A percentile compares a stretch with the other conserved stretches of the same genome.
These are phyloP conservation scores for Lepidothrix coronata DNA, from an alignment of 2,113 vertebrate species.

Conservation along the genomic window DNA sequence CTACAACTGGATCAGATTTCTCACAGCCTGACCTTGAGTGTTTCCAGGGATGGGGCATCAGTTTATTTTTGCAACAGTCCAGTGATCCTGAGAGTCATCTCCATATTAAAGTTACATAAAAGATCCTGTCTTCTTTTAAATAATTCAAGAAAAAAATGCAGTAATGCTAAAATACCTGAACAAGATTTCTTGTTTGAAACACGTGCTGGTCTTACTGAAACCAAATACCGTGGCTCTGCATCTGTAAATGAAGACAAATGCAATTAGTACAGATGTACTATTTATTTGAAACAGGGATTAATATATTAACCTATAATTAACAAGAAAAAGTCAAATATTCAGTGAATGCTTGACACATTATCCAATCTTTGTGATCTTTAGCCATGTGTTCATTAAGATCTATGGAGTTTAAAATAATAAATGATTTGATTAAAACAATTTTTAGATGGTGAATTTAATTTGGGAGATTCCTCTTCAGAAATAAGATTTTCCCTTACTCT, in stretches of 20 bases:
- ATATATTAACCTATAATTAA: background rate
- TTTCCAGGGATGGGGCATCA: background rate
- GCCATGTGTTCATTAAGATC: background rate
- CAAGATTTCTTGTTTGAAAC: conserved; percentile 88
- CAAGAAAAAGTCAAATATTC: background rate
- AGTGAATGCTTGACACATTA: background rate
- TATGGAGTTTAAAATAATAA: background rate
- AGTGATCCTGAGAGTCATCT: background rate
- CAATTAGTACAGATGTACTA: background rate
- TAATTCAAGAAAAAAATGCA: background rate
- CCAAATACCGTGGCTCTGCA: conserved; percentile 92
- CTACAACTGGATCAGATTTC: background rate
- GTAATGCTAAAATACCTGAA: conserved; percentile 78
- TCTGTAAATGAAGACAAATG: conserved; percentile 74
- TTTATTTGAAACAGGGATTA: background rate
- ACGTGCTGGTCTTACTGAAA: conserved; percentile 85
- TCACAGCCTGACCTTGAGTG: background rate
- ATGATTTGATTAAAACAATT: background rate
- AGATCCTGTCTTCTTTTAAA: background rate
- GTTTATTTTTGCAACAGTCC: background rate
- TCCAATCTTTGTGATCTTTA: background rate
- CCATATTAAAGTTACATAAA: background rate
- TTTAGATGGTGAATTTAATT: background rate
- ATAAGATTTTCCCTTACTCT: background rate
- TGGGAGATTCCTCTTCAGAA: background rate